A percentile compares a stretch with the other conserved stretches of the same genome.
Conservation (phyloP, 2,888 invertebrate species). For the Clusia tigrina region DNA sequence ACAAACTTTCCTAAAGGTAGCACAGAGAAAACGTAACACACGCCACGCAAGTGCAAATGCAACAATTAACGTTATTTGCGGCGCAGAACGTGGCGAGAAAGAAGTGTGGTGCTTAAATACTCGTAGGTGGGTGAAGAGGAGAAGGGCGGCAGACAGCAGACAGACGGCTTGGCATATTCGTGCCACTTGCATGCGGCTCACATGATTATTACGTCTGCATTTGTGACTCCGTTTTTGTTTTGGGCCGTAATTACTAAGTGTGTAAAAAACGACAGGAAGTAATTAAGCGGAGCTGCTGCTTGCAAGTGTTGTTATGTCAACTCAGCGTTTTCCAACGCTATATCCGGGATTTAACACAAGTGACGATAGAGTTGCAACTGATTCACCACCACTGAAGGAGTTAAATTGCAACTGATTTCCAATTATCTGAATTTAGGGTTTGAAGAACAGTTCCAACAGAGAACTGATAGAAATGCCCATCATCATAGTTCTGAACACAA, state of each 20-base stretch:
- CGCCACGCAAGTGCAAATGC: not conserved
- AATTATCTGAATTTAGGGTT: too few relatives aligned
- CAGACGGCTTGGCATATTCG: too few relatives aligned
- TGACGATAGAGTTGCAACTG: too few relatives aligned
- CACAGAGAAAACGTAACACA: not conserved
- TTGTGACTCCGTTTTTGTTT: not conserved
- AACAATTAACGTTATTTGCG: conserved; percentile 14
- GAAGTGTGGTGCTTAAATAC: not conserved
- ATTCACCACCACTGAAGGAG: too few relatives aligned
- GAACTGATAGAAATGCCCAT: too few relatives aligned
- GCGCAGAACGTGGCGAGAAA: conserved; percentile 6
- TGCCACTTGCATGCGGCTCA: not conserved
- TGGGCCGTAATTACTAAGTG: not conserved
- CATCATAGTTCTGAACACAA: too few relatives aligned
- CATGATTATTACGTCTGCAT: not conserved
- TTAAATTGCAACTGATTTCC: too few relatives aligned
- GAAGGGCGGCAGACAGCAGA: too few relatives aligned
- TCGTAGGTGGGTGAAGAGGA: not conserved
- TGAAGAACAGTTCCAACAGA: too few relatives aligned
- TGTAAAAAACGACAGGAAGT: not conserved
- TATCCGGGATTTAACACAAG: too few relatives aligned
- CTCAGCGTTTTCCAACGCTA: too few relatives aligned
- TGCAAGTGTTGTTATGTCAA: not conserved
- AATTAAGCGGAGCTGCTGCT: not conserved
- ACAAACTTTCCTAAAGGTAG: too few relatives aligned